Conservation (phyloP, 2,113 vertebrate genomes). For the Dipodomys ordii region DNA sequence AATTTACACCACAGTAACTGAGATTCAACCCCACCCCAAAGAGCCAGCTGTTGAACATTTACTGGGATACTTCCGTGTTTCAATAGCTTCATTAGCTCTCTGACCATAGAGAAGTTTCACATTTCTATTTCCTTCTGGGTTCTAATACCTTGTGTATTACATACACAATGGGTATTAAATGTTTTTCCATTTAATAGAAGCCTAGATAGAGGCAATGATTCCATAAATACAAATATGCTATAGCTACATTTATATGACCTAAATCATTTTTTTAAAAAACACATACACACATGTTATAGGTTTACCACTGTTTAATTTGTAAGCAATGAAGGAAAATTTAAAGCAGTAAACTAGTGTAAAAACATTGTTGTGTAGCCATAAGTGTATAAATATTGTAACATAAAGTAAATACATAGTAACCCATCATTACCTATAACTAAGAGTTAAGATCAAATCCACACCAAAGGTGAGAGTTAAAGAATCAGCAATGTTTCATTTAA, state of each 20-base stretch:
- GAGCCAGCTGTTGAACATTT: background rate
- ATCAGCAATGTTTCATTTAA: background rate
- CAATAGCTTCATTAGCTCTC: background rate
- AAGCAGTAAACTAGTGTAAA: background rate
- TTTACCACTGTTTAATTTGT: conserved; percentile 11
- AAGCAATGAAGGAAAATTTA: conserved; percentile 34
- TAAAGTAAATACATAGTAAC: background rate
- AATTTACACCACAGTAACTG: conserved; percentile 5
- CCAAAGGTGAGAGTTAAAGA: background rate
- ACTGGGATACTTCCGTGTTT: background rate
- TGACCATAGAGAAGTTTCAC: background rate
- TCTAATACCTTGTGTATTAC: background rate
- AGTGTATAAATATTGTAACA: background rate
- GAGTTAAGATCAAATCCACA: background rate
- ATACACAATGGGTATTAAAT: background rate
- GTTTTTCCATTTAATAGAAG: conserved; percentile 39
- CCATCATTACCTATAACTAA: conserved; percentile 1
- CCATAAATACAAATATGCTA: conserved; percentile 26
- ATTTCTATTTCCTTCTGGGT: conserved; percentile 6
- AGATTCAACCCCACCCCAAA: background rate
- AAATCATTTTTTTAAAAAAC: conserved; percentile 18
- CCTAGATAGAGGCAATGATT: conserved; percentile 20
- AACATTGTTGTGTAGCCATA: background rate
- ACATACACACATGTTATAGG: background rate
- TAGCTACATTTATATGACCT: background rate